These are phyloP conservation scores for Mesorhabditis sp. DNA, from an alignment of 2,888 invertebrate species.

Conservation along the genomic window DNA sequence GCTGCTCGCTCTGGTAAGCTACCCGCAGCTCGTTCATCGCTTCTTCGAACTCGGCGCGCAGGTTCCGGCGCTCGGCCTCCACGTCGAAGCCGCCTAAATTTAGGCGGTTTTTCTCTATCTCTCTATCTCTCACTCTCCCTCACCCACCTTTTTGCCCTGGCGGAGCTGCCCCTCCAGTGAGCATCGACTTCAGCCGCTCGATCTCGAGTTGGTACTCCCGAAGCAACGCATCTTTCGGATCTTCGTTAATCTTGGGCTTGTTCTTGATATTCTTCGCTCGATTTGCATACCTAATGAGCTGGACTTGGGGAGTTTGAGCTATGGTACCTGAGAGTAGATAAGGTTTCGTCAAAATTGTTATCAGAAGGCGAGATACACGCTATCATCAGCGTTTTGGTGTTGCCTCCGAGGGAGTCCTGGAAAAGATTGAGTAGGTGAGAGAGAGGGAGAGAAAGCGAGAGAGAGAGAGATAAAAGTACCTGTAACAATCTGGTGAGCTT, in stretches of 20 bases:
- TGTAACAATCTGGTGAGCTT: slow-evolving; percentile 89
- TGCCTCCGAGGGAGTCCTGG: slow-evolving; percentile 94
- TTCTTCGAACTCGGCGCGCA: slow-evolving; percentile 65
- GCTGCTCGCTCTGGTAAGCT: slow-evolving; percentile 62
- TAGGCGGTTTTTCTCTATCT: background rate
- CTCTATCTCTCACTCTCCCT: background rate
- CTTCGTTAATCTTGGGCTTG: slow-evolving; percentile 96
- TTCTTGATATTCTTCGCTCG: slow-evolving; percentile 97
- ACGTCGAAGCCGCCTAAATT: slow-evolving; percentile 25
- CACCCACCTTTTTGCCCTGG: background rate
- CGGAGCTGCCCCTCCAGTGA: slow-evolving; percentile 50
- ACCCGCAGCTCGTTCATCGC: slow-evolving; percentile 65
- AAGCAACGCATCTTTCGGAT: slow-evolving; percentile 82
- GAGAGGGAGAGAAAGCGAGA: background rate
- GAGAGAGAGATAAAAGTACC: slow-evolving; percentile 59
- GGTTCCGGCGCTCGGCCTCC: slow-evolving; percentile 61
- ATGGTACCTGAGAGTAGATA: slow-evolving; percentile 68
- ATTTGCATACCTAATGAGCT: slow-evolving; percentile 72
- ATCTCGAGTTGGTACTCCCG: slow-evolving; percentile 82
- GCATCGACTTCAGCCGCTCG: slow-evolving; percentile 68
- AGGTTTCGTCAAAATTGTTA: slow-evolving; percentile 91
- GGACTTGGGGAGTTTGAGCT: slow-evolving; percentile 69
- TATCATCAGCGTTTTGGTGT: slow-evolving; percentile 98
- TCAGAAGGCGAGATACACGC: slow-evolving; percentile 96
- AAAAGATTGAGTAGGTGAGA: slow-evolving; percentile 64